Percentiles rank a stretch among this genome's conserved stretches.
Conservation (phyloP, 2,797 vertebrate species). For the Anomalospiza imberbis region DNA sequence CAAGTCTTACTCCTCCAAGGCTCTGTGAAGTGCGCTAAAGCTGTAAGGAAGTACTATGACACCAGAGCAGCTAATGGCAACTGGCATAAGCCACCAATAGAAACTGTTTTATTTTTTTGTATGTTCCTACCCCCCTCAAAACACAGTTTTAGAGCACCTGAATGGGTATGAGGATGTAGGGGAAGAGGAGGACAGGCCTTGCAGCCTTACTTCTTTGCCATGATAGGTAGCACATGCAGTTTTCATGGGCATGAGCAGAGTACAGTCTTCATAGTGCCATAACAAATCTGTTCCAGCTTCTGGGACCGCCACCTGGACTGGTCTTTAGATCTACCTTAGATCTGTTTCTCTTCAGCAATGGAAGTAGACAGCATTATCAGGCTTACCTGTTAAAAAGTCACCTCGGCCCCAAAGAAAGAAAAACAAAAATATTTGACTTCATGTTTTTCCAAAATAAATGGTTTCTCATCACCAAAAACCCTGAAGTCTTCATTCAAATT, state of each 20-base stretch:
- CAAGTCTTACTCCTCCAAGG: neutral
- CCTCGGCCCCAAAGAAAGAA: neutral
- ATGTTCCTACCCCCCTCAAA: neutral
- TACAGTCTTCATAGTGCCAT: neutral
- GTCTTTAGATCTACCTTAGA: neutral
- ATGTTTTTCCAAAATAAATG: neutral
- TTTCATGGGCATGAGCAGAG: neutral
- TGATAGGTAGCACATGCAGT: neutral
- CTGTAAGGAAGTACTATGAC: neutral
- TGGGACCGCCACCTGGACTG: neutral
- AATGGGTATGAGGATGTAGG: fast-evolving
- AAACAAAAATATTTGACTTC: neutral
- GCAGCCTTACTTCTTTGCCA: neutral
- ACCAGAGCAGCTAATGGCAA: neutral
- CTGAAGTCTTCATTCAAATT: neutral
- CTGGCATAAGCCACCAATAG: neutral
- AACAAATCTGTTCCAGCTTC: neutral
- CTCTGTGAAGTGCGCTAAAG: neutral
- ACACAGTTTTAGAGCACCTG: neutral
- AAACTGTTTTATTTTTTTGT: neutral
- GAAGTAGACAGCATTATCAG: neutral
- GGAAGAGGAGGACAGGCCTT: neutral
- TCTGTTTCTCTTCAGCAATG: neutral
- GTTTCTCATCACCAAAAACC: neutral
- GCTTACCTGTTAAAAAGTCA: neutral